Evolutionary conservation across 2,797 vertebrate species (phyloP), one percentile per base, ranked within the genome.

Genomic region (Silurus lanzhouensis): DNA sequence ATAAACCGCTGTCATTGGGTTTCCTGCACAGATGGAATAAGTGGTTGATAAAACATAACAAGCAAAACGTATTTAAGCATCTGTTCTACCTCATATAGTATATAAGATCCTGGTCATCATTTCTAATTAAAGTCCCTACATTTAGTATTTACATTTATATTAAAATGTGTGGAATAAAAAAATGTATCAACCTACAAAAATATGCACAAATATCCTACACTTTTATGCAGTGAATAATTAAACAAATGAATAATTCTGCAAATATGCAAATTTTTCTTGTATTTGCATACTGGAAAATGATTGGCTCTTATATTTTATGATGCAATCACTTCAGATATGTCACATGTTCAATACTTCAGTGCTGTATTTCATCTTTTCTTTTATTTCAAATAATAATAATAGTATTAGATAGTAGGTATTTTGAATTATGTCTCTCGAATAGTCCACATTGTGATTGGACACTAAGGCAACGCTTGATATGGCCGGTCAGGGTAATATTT

Each of bases 1-100:
- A 87, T 99, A 99, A 89, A 99, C 97, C 14, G 98, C 98, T 86
- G 98, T 98, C 88, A 98, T 97, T 0, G 98, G 96, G 91, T 96
- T 99, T 96, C 98, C 98, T 99, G 91, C 25, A 38, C 61, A 75
- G 13, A 85, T 48, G 67, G 74, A 68, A 13, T 25, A 17, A 78
- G n/a, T 74, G 12, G 78, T 9, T 57, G 46, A 78, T 5, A 27
- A 38, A 13, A 38, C 48, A 76, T 15, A 10, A 66, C 17, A 57
- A 55, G 1, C 6, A 1, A 57, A 25, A 71, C 10, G 19, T 46
- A 46, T 71, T 22, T 22, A 44, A 12, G 20, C 48, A 55, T 76
- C 74, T 76, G 8, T n/a, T 1, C 1, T 22, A 71, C 38, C 9
- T 68, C 17, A 20, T 61, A 44, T 15, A 17, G 19, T 46, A 46